Conservation (phyloP, 2,888 invertebrate genomes). For the Drosophila demipolita region DNA sequence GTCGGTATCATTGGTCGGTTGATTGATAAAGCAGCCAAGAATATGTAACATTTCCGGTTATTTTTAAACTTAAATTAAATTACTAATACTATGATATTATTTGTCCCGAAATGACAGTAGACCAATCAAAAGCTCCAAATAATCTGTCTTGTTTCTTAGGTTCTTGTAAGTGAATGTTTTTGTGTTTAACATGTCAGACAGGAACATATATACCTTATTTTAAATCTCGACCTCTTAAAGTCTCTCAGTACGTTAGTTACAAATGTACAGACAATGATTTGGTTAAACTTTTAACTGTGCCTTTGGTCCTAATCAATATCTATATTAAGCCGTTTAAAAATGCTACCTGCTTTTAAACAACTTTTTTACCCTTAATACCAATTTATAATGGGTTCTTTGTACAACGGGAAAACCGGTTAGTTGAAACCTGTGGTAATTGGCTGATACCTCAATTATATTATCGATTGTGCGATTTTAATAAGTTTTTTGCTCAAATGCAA, state of each 20-base stretch:
- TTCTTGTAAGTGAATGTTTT: too few relatives aligned
- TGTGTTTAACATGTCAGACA: too few relatives aligned
- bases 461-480: not conserved
- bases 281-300: not conserved
- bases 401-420: not conserved
- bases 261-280: not conserved
- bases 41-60: not conserved
- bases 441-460: not conserved
- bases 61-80: not conserved
- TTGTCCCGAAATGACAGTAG: too few relatives aligned
- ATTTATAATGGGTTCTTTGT: not conserved
- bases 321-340: not conserved
- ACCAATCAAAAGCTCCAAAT: too few relatives aligned
- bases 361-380: not conserved
- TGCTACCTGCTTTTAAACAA: not conserved
- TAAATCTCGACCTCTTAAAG: not conserved
- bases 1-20: slow-evolving; percentile 1
- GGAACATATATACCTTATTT: not conserved
- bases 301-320: not conserved
- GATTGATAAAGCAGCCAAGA: not conserved
- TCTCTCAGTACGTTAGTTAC: not conserved
- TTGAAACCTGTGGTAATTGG: not conserved
- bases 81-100: not conserved
- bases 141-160: too few relatives aligned
- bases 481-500: not conserved